Base-by-base conservation (phyloP, 2,888 invertebrate genomes). In the Melanotus villosus region DNA sequence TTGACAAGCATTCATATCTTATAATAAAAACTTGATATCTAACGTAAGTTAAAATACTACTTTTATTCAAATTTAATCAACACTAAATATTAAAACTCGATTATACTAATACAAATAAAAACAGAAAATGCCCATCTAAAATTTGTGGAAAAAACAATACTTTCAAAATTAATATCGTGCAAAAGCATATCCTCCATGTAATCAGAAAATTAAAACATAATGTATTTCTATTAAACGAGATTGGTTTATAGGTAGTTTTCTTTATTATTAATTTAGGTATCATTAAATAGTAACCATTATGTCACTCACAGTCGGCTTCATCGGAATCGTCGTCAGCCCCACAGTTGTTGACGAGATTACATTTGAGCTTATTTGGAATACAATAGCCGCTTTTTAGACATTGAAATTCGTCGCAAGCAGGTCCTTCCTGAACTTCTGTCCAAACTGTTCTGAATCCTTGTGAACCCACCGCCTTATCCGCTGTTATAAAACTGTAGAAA, bases 401-500 rank as follows among this genome's bases (percentile, higher is more conserved):
- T 75, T 90, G 89, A 83, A 93, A 94, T 80, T 92, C 90, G 77
- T 89, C 90, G 80, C 90, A 91, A 70, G 88, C 89, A 56, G 89
- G 88, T 73, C 84, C 85, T 70, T 90, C 90, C 78, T 89, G 88
- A 78, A 98, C 92, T 88, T 98, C 98, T 67, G 98, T 98, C 97
- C 98, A 98, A 59, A 96, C 91, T 52, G 96, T 93, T 81, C 93
- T 91, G 87, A 98, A 98, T 70, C 98, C 98, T 84, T 92, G 91
- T 79, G 95, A 95, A 75, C 98, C 98, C 71, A 96, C 94, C 45
- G 97, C 95, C 88, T 96, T 96, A 85, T 96, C 96, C 70, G 97
- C 96, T 82, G 96, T 94, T 83, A 97, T 93, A 86, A 98, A 98
- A 86, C 97, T 97, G 85, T 10, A 83, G 72, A 9, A 71, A 36